phyloP scores from a whole-genome alignment of 2,113 vertebrate genomes.

The Ochotona curzoniae region DNA sequence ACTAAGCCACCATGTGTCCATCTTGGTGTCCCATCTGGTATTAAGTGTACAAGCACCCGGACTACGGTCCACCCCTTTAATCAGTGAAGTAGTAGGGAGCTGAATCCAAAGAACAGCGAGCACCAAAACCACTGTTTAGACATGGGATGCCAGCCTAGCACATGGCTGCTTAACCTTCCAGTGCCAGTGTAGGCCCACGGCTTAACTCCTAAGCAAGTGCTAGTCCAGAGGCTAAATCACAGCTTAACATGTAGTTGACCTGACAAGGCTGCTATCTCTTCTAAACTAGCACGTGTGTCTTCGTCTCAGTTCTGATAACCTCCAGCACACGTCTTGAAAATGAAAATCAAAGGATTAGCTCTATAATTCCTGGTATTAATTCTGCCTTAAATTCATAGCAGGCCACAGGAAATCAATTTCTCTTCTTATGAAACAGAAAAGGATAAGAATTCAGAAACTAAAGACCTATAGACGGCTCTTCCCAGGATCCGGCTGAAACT shows the following conservation, averaged over 20 bases:
- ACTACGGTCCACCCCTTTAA: too few species aligned
- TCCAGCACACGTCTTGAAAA: constrained; percentile 53
- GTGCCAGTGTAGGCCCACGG: neutral
- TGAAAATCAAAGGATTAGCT: constrained; percentile 58
- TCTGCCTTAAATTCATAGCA: constrained; percentile 58
- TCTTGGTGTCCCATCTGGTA: too few species aligned
- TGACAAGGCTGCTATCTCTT: neutral
- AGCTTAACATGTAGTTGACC: neutral
- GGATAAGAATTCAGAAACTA: neutral
- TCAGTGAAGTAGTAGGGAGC: too few species aligned
- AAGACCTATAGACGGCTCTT: accelerated
- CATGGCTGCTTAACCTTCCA: too few species aligned
- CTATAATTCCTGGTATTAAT: constrained; percentile 56
- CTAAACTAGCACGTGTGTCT: neutral
- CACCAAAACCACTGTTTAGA: too few species aligned
- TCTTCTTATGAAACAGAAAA: constrained; percentile 11
- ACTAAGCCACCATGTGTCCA: neutral
- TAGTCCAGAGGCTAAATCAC: neutral
- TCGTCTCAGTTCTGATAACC: neutral
- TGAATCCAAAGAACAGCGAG: too few species aligned
- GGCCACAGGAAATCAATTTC: neutral
- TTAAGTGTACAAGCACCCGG: too few species aligned
- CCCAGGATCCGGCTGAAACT: neutral
- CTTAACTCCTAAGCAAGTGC: constrained; percentile 52
- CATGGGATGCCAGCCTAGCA: too few species aligned